Conservation (phyloP, 2,113 vertebrate genomes). For the Phasianus colchicus region DNA sequence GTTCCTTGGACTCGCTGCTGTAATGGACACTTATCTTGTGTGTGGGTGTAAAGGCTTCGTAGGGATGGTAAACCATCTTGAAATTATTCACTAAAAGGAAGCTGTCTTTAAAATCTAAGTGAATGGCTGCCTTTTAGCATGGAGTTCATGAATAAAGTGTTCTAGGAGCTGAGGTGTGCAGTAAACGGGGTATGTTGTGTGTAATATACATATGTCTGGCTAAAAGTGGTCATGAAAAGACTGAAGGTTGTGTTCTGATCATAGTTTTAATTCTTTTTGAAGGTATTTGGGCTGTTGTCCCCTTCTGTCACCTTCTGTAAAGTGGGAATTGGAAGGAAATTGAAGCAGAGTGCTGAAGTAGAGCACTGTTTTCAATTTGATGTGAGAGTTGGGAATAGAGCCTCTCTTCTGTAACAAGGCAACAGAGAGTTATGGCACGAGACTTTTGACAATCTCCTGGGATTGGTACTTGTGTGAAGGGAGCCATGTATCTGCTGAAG, state of each 20-base stretch:
- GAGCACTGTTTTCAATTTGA: background rate
- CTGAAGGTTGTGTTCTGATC: background rate
- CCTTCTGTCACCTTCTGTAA: background rate
- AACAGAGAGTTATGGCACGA: accelerated
- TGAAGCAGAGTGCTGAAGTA: background rate
- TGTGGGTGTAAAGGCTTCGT: background rate
- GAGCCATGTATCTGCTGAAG: accelerated
- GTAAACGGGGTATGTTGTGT: background rate
- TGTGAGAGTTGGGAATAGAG: background rate
- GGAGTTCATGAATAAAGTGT: background rate
- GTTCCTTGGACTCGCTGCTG: background rate
- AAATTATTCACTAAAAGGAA: background rate
- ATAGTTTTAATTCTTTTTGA: background rate
- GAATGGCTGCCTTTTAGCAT: background rate
- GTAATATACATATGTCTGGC: background rate
- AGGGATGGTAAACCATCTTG: background rate
- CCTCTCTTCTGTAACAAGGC: background rate
- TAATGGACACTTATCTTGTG: background rate
- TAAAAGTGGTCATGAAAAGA: background rate
- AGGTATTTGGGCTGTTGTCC: background rate
- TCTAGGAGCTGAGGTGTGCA: background rate
- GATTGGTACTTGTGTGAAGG: background rate
- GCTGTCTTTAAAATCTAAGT: background rate
- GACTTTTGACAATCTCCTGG: background rate
- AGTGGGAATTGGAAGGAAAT: background rate